phyloP scores from a whole-genome alignment of 2,888 invertebrate species.

The Brassicogethes aeneus region DNA sequence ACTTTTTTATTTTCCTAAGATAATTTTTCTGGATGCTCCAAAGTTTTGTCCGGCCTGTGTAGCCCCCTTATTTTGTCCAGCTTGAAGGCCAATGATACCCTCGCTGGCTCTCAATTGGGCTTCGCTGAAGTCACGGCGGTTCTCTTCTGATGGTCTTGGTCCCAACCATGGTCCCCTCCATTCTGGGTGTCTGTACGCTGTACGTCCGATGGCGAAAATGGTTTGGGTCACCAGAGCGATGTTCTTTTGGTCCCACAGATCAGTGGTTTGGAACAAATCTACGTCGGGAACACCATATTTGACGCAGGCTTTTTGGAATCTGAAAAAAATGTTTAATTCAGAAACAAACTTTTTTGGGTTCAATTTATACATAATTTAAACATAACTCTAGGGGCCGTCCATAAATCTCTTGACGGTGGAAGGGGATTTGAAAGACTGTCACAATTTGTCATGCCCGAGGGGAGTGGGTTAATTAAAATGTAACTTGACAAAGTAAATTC shows the following conservation, averaged over 20 bases:
- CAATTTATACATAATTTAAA: too few species aligned
- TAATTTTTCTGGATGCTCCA: constrained; percentile 74
- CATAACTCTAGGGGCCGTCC: too few species aligned
- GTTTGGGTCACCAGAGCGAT: constrained; percentile 81
- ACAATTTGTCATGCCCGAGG: too few species aligned
- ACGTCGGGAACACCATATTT: constrained; percentile 78
- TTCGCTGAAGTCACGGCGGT: constrained; percentile 71
- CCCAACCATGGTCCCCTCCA: constrained; percentile 77
- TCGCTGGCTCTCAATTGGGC: constrained; percentile 77
- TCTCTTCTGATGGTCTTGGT: constrained; percentile 79
- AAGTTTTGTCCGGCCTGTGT: constrained; percentile 81
- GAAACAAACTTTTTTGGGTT: too few species aligned
- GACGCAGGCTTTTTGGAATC: constrained; percentile 74
- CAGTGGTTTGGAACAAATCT: constrained; percentile 86
- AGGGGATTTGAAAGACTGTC: too few species aligned
- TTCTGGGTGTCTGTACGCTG: constrained; percentile 76
- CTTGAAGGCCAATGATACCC: constrained; percentile 75
- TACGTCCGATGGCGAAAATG: constrained; percentile 80
- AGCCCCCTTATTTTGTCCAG: constrained; percentile 78
- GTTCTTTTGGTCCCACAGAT: constrained; percentile 86
- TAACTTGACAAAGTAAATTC: too few species aligned
- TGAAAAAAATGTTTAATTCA: constrained; percentile 37
- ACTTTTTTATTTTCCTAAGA: constrained; percentile 69
- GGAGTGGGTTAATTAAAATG: too few species aligned
- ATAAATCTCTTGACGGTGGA: too few species aligned